These are phyloP conservation scores for Operophtera brumata DNA, from an alignment of 2,888 invertebrate genomes.

Conservation along the genomic window DNA sequence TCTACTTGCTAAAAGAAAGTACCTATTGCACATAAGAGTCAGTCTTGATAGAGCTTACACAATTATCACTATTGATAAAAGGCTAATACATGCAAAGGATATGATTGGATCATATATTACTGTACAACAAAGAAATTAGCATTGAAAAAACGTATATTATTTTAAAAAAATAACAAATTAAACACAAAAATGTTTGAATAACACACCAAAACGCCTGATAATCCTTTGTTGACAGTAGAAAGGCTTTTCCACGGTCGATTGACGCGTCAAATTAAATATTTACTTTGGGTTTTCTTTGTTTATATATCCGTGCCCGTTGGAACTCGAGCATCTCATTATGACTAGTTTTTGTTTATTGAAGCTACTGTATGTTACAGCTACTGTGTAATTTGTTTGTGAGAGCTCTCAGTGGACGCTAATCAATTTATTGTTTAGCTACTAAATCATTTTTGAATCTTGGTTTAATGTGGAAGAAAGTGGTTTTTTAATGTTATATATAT, in stretches of 20 bases:
- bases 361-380: slow-evolving; percentile 4
- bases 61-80: too few relatives aligned
- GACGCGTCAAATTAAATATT: slow-evolving; percentile 32
- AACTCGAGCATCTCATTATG: slow-evolving; percentile 14
- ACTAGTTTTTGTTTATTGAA: slow-evolving; percentile 14
- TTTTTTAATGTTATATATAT: too few relatives aligned
- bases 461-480: not conserved
- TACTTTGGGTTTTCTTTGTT: slow-evolving; percentile 26
- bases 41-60: too few relatives aligned
- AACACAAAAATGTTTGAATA: slow-evolving; percentile 2
- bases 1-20: not conserved
- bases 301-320: slow-evolving; percentile 9
- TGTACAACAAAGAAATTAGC: not conserved
- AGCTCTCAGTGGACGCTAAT: not conserved
- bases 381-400: slow-evolving; percentile 2
- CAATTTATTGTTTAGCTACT: not conserved
- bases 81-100: not conserved
- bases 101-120: not conserved
- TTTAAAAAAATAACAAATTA: not conserved
- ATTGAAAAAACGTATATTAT: not conserved
- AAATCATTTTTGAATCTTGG: not conserved
- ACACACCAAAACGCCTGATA: slow-evolving; percentile 20
- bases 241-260: slow-evolving; percentile 28
- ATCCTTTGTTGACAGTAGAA: slow-evolving; percentile 27
- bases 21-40: not conserved